Percentiles rank a stretch among this genome's conserved stretches.
phyloP scores from a whole-genome alignment of 2,113 vertebrate species.

The Pampusana beccarii region DNA sequence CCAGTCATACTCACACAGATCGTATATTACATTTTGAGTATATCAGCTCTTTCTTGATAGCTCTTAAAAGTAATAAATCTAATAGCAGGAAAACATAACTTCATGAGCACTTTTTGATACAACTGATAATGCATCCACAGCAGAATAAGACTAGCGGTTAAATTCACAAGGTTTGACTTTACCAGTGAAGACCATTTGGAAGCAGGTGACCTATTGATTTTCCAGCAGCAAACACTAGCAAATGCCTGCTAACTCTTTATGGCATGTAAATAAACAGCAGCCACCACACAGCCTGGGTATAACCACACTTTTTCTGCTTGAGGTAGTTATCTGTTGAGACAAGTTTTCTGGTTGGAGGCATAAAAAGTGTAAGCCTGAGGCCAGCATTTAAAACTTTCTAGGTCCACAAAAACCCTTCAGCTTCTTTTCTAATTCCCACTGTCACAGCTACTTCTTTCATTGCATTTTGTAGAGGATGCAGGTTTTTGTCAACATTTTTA shows the following conservation, averaged over 20 bases:
- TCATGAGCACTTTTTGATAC: background rate
- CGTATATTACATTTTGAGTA: background rate
- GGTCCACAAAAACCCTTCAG: slow-evolving; percentile 37
- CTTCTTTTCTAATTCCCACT: slow-evolving; percentile 2
- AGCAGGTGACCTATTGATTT: background rate
- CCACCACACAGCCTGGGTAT: background rate
- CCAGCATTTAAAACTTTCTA: slow-evolving; percentile 2
- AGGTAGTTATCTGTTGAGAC: background rate
- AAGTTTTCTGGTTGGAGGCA: background rate
- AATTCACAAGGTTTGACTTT: background rate
- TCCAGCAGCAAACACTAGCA: background rate
- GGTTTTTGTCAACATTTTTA: slow-evolving; percentile 3
- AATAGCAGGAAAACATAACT: background rate
- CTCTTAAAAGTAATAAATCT: background rate
- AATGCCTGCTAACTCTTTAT: background rate
- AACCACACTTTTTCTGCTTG: background rate
- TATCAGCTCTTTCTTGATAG: background rate
- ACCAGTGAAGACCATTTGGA: background rate
- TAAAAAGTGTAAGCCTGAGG: background rate
- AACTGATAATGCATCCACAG: background rate
- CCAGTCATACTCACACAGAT: background rate
- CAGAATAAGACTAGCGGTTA: background rate
- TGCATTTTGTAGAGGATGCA: slow-evolving; percentile 28
- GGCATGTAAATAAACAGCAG: background rate
- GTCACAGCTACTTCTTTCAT: slow-evolving; percentile 27